These are phyloP conservation scores for Leptinotarsa peninsularis DNA, from an alignment of 2,888 invertebrate genomes.

Conservation along the genomic window DNA sequence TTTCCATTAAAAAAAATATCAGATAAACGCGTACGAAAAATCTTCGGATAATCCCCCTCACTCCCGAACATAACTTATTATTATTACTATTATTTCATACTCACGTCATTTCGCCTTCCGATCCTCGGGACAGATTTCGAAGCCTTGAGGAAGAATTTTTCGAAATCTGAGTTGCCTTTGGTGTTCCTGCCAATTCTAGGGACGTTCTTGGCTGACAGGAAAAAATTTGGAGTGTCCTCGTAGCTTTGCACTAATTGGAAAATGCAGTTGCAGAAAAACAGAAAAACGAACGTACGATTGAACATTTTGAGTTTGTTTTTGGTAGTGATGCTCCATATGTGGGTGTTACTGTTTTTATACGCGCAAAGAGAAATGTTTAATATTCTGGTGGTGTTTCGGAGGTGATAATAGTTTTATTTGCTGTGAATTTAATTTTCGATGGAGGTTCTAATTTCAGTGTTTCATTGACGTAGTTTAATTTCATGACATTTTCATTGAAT, in stretches of 20 bases:
- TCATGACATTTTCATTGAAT: background rate
- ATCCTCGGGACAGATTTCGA: conserved; percentile 68
- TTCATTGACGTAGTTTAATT: background rate
- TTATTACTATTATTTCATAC: conserved; percentile 7
- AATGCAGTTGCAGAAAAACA: conserved; percentile 19
- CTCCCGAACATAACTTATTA: background rate
- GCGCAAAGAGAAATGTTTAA: background rate
- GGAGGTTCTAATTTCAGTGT: background rate
- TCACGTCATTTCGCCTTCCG: conserved; percentile 63
- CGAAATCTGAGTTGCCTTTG: conserved; percentile 62
- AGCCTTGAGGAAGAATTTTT: conserved; percentile 67
- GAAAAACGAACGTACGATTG: conserved; percentile 23
- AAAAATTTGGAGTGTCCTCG: conserved; percentile 48
- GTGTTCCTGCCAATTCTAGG: conserved; percentile 60
- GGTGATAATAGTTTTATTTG: background rate
- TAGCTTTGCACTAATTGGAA: conserved; percentile 23
- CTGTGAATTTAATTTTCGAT: background rate
- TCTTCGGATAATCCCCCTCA: too few relatives aligned
- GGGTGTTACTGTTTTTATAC: background rate
- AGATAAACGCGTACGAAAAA: too few relatives aligned
- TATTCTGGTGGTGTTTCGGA: background rate
- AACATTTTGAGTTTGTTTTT: conserved; percentile 24
- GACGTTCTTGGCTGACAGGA: conserved; percentile 63
- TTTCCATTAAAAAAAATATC: too few relatives aligned
- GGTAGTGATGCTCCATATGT: background rate